Base-by-base conservation (phyloP, 2,888 invertebrate genomes). In the Drosophila anceps region DNA sequence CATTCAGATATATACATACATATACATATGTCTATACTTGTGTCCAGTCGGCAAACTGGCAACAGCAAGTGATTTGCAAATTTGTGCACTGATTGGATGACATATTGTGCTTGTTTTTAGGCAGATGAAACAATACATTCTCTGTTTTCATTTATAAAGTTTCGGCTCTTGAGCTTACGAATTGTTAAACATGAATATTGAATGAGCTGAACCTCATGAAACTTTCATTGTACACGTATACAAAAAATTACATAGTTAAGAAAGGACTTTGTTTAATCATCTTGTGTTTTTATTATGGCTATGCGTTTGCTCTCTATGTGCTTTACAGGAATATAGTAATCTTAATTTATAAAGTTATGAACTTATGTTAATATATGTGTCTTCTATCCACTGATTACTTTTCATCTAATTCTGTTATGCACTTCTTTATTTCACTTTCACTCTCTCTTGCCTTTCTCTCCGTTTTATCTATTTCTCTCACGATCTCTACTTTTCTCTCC, bases 71-170 rank as follows among this genome's bases (percentile, higher is more conserved):
- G 68, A 75, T 83, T 85, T 85, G 81, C 78, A 76, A 81, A 86
- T 87, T 74, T 84, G 70, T 76, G 73, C 85, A 85, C 90, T 90
- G 90, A 85, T 85, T 90, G 82, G 79, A 85, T 85, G 85, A 88
- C 68, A 79, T 78, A 84, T 82, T 80, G 66, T 64, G 58, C 74
- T 70, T 71, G 84, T 73, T 76, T 4, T 18, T 6, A 8, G 35
- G 10, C 20, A 9, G 44, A 59, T 37, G 31, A 5, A 15, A 24
- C 15, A 15, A 35, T 35, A 15, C 15, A 9, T 53, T 2, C 15
- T 50, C 10, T 50, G 13, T 13, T 50, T 50, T 50, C 50, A 31
- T 50, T 12, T 12, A 1, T 8, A 31, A 50, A 50, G 13, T 53
- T 35, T 4, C 5, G 18, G 9, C 35, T 4, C n/a, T n/a, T 43